Evolutionary conservation across 2,113 vertebrate species (phyloP).

Genomic region (Sinocyclocheilus grahami): DNA sequence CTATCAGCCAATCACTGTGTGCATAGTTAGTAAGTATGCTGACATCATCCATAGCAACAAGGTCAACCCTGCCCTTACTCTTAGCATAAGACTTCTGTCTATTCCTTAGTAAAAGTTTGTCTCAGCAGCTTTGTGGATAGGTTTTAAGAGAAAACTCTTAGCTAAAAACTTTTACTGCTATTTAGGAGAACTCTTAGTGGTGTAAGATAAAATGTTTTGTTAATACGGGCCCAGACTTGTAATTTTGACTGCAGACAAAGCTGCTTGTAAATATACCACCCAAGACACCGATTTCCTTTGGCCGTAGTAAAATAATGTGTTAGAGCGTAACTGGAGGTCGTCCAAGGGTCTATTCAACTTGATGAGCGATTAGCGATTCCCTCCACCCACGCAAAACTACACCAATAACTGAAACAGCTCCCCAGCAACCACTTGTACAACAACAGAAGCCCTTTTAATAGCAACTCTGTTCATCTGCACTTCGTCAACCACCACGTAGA

Average conservation of each 20-base stretch:
- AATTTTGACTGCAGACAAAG: neutral
- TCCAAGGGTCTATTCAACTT: conserved; percentile 11
- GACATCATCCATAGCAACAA: too few species aligned
- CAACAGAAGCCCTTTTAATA: conserved; percentile 36
- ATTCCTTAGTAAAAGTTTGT: too few species aligned
- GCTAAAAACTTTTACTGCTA: too few species aligned
- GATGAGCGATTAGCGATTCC: conserved; percentile 8
- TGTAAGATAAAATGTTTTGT: too few species aligned
- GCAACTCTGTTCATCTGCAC: conserved; percentile 11
- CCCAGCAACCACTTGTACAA: conserved; percentile 28
- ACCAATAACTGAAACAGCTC: neutral
- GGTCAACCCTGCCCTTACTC: too few species aligned
- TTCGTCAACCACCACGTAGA: neutral
- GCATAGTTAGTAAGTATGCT: too few species aligned
- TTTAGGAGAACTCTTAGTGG: too few species aligned
- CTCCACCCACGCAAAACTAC: neutral
- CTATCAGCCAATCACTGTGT: too few species aligned
- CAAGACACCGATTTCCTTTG: neutral
- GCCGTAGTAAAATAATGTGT: neutral
- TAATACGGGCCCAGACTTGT: neutral
- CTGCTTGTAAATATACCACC: conserved; percentile 9
- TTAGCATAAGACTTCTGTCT: too few species aligned
- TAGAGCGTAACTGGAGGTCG: neutral
- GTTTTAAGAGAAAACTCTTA: too few species aligned
- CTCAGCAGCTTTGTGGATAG: too few species aligned